Conservation (phyloP, 1,140 invertebrate species). For the Phymastichus coffea region DNA sequence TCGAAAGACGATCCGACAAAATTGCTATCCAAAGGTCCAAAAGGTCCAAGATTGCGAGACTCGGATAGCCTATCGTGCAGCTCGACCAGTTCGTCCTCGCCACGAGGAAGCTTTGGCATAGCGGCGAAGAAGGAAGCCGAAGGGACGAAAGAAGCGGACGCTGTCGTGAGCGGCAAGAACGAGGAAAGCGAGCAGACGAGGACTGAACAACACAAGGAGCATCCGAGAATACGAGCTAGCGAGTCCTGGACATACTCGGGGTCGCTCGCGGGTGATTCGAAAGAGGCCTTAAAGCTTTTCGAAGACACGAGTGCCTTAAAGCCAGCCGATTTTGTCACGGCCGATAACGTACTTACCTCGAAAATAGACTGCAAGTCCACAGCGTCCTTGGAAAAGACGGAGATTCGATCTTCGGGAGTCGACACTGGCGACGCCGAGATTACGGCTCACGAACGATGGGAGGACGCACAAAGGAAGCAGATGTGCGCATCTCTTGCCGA, state of each 20-base stretch:
- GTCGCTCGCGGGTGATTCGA: conserved; percentile 34
- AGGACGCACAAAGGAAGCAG: conserved; percentile 41
- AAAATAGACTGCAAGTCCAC: conserved; percentile 43
- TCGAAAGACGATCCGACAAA: conserved; percentile 20
- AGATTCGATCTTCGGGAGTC: conserved; percentile 43
- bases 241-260: conserved; percentile 38
- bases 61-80: conserved; percentile 4
- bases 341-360: conserved; percentile 34
- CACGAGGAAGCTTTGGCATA: background rate
- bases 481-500: conserved; percentile 37
- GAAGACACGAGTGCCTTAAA: conserved; percentile 32
- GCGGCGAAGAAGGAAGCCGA: conserved; percentile 24
- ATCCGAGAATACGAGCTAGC: conserved; percentile 37
- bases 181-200: conserved; percentile 40
- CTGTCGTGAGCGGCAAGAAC: conserved; percentile 38
- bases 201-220: conserved; percentile 35
- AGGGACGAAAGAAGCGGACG: conserved; percentile 29
- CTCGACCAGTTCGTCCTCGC: background rate
- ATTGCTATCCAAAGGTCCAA: background rate
- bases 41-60: background rate
- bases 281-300: conserved; percentile 37
- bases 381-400: conserved; percentile 42
- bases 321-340: conserved; percentile 29
- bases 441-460: conserved; percentile 44
- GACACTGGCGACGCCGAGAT: conserved; percentile 39